Evolutionary conservation across 2,113 vertebrate genomes (phyloP).

Genomic region (Rhinoderma darwinii): DNA sequence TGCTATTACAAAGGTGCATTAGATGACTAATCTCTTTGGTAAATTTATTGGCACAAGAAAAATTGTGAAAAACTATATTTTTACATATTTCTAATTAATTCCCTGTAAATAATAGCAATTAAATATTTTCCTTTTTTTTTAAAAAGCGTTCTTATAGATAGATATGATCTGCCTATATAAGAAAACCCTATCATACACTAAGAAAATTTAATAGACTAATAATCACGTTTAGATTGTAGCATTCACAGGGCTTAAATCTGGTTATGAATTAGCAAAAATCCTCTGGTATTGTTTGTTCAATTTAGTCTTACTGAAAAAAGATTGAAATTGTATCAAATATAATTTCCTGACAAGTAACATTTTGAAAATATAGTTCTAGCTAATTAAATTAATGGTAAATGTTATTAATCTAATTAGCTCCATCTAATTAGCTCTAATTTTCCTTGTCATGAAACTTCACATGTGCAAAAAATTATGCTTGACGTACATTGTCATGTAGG

Average conservation of each 20-base stretch:
- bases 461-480: not conserved
- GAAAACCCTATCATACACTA: too few relatives aligned
- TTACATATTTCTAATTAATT: not conserved
- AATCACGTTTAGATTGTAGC: not conserved
- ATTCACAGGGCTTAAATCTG: not conserved
- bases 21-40: not conserved
- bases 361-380: not conserved
- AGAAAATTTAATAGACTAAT: not conserved
- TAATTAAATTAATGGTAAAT: conserved; percentile 17
- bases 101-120: not conserved
- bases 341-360: not conserved
- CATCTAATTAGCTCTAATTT: conserved; percentile 2
- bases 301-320: not conserved
- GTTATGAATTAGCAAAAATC: not conserved
- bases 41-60: not conserved
- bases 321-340: not conserved
- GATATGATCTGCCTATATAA: too few relatives aligned
- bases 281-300: not conserved
- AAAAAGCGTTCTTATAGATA: too few relatives aligned
- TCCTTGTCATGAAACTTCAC: conserved; percentile 11
- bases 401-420: conserved; percentile 18
- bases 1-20: not conserved
- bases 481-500: too few relatives aligned
- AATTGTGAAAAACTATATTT: not conserved
- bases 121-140: too few relatives aligned